A percentile compares a stretch with the other conserved stretches of the same genome.
Conservation (phyloP, 2,113 vertebrate species). For the Aldabrachelys gigantea region DNA sequence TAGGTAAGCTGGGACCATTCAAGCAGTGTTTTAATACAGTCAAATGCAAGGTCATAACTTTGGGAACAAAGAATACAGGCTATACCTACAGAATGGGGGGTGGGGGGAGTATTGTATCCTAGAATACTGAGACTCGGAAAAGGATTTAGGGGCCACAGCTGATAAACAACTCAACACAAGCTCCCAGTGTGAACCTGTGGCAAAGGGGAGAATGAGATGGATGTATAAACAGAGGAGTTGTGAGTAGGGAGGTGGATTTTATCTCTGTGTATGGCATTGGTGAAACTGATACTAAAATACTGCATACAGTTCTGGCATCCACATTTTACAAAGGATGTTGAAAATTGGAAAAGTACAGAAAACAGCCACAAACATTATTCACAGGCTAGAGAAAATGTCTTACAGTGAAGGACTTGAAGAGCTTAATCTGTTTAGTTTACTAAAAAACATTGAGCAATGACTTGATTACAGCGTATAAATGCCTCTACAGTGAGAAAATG, state of each 20-base stretch:
- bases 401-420: background rate
- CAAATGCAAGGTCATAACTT: background rate
- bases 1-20: background rate
- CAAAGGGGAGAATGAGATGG: rapidly evolving
- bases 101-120: background rate
- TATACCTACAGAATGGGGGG: background rate
- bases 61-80: background rate
- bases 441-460: background rate
- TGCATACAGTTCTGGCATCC: background rate
- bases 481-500: background rate
- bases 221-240: background rate
- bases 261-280: background rate
- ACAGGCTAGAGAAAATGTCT: background rate
- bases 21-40: background rate
- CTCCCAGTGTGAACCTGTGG: rapidly evolving
- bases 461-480: background rate
- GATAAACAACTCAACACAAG: background rate
- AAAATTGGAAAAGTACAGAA: background rate
- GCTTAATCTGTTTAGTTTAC: background rate
- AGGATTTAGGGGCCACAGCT: background rate
- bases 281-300: rapidly evolving
- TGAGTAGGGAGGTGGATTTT: background rate
- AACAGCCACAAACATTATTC: background rate
- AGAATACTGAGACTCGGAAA: background rate
- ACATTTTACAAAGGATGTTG: background rate